A percentile compares a stretch with the other conserved stretches of the same genome.
phyloP scores from a whole-genome alignment of 2,113 vertebrate genomes.

The Ciconia stormi region DNA sequence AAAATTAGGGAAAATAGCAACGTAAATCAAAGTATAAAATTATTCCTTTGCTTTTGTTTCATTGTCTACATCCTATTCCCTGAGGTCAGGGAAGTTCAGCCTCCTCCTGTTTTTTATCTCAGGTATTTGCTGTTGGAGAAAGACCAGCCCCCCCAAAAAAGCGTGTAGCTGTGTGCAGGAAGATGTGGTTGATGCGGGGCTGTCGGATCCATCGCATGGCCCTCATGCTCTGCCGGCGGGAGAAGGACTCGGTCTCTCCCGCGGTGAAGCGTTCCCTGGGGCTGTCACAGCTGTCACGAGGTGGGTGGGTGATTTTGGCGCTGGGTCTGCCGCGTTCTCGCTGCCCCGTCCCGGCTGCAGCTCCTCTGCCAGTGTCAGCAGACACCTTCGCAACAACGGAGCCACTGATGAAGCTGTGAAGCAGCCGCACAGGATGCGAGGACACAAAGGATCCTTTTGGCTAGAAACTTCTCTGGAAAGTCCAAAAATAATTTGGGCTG shows the following conservation, averaged over 20 bases:
- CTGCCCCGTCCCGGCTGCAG: background rate
- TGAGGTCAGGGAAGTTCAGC: background rate
- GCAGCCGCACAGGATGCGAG: background rate
- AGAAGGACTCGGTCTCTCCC: background rate
- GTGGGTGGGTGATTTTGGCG: background rate
- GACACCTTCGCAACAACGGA: background rate
- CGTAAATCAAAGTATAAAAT: background rate
- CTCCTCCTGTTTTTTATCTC: background rate
- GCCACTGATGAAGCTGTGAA: background rate
- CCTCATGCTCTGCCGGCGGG: background rate
- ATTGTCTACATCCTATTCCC: fast-evolving
- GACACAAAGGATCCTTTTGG: slow-evolving; percentile 5
- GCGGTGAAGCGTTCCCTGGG: background rate
- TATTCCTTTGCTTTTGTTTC: background rate
- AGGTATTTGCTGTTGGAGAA: background rate
- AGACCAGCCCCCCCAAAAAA: too few species aligned
- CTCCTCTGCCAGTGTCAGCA: background rate
- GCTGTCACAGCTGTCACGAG: background rate
- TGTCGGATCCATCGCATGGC: background rate
- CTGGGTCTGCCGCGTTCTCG: background rate
- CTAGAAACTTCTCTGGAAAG: background rate
- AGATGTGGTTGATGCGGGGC: background rate
- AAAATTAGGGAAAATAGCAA: background rate
- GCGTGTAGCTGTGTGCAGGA: background rate
- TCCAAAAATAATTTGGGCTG: slow-evolving; percentile 11